Evolutionary conservation across 2,888 invertebrate genomes (phyloP).

Genomic region (Herminia tarsipennalis): DNA sequence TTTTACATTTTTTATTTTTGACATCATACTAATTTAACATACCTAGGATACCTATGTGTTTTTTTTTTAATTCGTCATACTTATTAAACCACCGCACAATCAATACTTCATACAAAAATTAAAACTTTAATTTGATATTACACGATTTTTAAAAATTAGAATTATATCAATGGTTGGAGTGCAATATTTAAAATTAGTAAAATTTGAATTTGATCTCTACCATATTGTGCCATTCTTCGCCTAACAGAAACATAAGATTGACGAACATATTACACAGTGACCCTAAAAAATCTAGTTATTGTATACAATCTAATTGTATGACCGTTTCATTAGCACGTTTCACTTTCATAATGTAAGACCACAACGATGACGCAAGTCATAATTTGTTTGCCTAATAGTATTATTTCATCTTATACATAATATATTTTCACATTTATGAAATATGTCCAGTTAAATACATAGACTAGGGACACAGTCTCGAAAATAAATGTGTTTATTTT

Average conservation of each 20-base stretch:
- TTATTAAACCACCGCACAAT: slow-evolving; percentile 15
- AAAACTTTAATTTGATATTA: background rate
- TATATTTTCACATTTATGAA: too few relatives aligned
- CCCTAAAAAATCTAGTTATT: background rate
- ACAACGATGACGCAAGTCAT: too few relatives aligned
- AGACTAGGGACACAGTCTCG: too few relatives aligned
- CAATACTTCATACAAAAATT: slow-evolving; percentile 7
- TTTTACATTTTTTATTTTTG: too few relatives aligned
- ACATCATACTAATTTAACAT: too few relatives aligned
- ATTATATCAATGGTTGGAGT: background rate
- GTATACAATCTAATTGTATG: too few relatives aligned
- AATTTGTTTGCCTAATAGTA: too few relatives aligned
- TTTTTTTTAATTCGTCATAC: slow-evolving; percentile 9
- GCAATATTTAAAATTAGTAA: background rate
- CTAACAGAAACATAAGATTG: background rate
- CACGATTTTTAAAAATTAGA: background rate
- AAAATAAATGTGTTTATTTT: too few relatives aligned
- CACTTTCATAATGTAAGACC: too few relatives aligned
- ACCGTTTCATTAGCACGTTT: too few relatives aligned
- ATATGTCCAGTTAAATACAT: too few relatives aligned
- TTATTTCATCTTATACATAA: too few relatives aligned
- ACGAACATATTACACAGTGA: background rate
- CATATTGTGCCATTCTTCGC: slow-evolving; percentile 9
- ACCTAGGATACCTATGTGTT: slow-evolving; percentile 10
- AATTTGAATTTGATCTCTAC: background rate